These are phyloP conservation scores for Hypomesus transpacificus DNA, from an alignment of 2,113 vertebrate genomes.

Conservation along the genomic window DNA sequence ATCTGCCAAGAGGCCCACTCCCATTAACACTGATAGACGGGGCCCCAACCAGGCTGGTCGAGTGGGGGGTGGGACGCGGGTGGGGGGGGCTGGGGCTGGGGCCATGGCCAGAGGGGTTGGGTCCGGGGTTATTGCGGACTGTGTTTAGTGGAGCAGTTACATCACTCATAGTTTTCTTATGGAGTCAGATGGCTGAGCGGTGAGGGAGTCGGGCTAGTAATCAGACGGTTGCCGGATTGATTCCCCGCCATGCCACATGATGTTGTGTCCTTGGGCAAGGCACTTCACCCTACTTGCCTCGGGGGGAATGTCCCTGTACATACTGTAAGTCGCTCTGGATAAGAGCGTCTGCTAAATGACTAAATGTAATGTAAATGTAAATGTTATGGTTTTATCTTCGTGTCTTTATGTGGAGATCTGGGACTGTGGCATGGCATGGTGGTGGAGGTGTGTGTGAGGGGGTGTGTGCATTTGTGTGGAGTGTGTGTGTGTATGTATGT, in stretches of 20 bases:
- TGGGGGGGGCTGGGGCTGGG: slow-evolving; percentile 20
- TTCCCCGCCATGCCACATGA: too few species aligned
- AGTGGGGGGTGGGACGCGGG: neutral
- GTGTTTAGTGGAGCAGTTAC: neutral
- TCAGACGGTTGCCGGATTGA: too few species aligned
- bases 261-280: too few species aligned
- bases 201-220: too few species aligned
- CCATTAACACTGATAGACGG: slow-evolving; percentile 46
- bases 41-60: neutral
- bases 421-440: neutral
- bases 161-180: too few species aligned
- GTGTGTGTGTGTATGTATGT: neutral
- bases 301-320: too few species aligned
- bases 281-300: too few species aligned
- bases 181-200: too few species aligned
- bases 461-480: neutral
- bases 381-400: neutral
- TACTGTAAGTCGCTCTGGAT: too few species aligned
- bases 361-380: too few species aligned
- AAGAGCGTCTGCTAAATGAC: too few species aligned
- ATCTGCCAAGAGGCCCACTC: slow-evolving; percentile 44
- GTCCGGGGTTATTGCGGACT: slow-evolving; percentile 9
- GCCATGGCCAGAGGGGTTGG: slow-evolving; percentile 57
- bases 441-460: neutral
- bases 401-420: neutral